phyloP scores from a whole-genome alignment of 1,140 invertebrate genomes.

The Leucophenga varia region DNA sequence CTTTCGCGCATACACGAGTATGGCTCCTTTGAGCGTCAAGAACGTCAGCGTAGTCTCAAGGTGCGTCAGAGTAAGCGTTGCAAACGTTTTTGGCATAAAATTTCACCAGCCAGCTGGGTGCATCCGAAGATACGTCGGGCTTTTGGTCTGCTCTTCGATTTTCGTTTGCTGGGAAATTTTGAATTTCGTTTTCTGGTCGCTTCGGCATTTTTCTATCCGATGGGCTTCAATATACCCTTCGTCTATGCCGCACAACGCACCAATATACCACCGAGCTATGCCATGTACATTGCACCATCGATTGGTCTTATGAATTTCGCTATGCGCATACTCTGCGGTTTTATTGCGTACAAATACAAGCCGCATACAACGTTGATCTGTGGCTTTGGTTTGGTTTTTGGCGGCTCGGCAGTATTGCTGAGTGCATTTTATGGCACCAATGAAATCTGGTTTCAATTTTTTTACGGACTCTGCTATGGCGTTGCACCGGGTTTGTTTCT shows the following conservation, averaged over 20 bases:
- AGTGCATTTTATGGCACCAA: constrained; percentile 41
- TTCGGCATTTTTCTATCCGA: constrained; percentile 37
- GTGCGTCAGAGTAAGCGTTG: too few relatives aligned
- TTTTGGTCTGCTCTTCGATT: constrained; percentile 33
- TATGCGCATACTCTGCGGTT: constrained; percentile 28
- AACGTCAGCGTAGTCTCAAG: background rate
- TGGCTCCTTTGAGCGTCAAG: background rate
- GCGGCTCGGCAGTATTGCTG: constrained; percentile 23
- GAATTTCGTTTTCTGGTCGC: constrained; percentile 36
- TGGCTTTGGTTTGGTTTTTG: constrained; percentile 36
- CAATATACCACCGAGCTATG: constrained; percentile 19
- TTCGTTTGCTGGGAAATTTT: constrained; percentile 24
- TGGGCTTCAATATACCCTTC: constrained; percentile 50
- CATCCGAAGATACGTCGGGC: constrained; percentile 12
- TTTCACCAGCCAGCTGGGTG: constrained; percentile 5
- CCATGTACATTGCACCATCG: constrained; percentile 25
- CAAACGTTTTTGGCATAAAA: too few relatives aligned
- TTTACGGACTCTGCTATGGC: constrained; percentile 81
- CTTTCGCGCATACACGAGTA: background rate
- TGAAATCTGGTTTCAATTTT: constrained; percentile 64
- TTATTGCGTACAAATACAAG: constrained; percentile 31
- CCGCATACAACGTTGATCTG: constrained; percentile 30
- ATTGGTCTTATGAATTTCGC: constrained; percentile 36
- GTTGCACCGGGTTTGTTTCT: constrained; percentile 66
- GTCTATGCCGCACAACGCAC: constrained; percentile 32